Evolutionary conservation across 2,113 vertebrate genomes (phyloP).

Genomic region (Saccopteryx bilineata): DNA sequence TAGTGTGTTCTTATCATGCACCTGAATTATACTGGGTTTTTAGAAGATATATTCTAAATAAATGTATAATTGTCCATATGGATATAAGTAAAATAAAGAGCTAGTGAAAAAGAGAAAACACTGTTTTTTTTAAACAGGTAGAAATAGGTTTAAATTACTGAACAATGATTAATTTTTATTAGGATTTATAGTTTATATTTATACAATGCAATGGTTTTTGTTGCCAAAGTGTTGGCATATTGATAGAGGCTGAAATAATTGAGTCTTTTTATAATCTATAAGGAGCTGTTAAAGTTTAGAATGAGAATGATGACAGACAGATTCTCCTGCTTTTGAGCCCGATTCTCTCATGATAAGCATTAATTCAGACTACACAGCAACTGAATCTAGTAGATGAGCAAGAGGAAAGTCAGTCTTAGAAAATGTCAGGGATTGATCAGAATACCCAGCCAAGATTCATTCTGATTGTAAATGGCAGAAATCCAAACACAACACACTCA

Average conservation of each 20-base stretch:
- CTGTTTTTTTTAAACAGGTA: not conserved
- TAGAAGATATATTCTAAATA: slow-evolving; percentile 28
- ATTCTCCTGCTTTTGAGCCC: not conserved
- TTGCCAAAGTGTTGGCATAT: not conserved
- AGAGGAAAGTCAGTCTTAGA: not conserved
- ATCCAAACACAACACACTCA: not conserved
- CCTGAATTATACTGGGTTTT: not conserved
- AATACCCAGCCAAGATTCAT: not conserved
- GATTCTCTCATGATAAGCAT: not conserved
- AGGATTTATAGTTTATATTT: not conserved
- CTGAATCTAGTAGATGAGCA: not conserved
- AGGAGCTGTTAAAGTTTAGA: not conserved
- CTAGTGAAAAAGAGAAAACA: not conserved
- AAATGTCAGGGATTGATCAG: not conserved
- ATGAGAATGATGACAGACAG: not conserved
- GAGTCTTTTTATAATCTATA: not conserved
- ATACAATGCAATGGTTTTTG: not conserved
- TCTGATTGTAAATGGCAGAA: not conserved
- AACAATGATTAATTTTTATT: slow-evolving; percentile 36
- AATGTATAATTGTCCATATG: not conserved
- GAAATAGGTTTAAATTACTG: not conserved
- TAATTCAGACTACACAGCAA: not conserved
- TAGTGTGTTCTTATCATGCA: not conserved
- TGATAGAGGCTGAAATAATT: not conserved
- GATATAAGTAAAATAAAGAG: not conserved